A percentile compares a stretch with the other conserved stretches of the same genome.
Conservation (phyloP, 2,888 invertebrate species). For the Pammene aurita region DNA sequence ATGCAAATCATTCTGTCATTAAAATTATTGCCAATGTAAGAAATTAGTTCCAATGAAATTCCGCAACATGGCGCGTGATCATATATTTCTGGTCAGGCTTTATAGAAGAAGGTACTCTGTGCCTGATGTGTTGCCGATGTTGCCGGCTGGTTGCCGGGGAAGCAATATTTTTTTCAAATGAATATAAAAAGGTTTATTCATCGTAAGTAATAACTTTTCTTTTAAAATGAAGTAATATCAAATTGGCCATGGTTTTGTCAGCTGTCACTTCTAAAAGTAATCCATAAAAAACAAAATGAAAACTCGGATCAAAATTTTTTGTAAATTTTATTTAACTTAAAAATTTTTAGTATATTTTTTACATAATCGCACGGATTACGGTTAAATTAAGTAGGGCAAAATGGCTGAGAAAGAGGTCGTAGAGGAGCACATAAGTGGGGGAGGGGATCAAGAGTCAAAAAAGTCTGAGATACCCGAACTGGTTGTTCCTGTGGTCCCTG, state of each 20-base stretch:
- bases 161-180: too few species aligned
- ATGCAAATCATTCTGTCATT: too few species aligned
- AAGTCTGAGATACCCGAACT: constrained; percentile 44
- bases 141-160: too few species aligned
- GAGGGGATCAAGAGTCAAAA: constrained; percentile 48
- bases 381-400: constrained; percentile 52
- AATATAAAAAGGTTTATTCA: neutral
- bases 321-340: constrained; percentile 2
- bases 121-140: too few species aligned
- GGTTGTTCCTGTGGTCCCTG: constrained; percentile 51
- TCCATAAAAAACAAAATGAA: constrained; percentile 8
- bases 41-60: too few species aligned
- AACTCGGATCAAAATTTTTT: neutral
- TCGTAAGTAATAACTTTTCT: neutral
- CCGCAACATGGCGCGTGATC: too few species aligned
- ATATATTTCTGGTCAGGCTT: too few species aligned
- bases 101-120: too few species aligned
- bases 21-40: too few species aligned
- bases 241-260: constrained; percentile 18
- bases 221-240: neutral
- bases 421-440: constrained; percentile 59
- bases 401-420: constrained; percentile 58
- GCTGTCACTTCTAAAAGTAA: neutral
- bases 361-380: neutral
- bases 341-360: constrained; percentile 3